phyloP scores from a whole-genome alignment of 2,888 invertebrate genomes.

The Cerceris ruficornis region DNA sequence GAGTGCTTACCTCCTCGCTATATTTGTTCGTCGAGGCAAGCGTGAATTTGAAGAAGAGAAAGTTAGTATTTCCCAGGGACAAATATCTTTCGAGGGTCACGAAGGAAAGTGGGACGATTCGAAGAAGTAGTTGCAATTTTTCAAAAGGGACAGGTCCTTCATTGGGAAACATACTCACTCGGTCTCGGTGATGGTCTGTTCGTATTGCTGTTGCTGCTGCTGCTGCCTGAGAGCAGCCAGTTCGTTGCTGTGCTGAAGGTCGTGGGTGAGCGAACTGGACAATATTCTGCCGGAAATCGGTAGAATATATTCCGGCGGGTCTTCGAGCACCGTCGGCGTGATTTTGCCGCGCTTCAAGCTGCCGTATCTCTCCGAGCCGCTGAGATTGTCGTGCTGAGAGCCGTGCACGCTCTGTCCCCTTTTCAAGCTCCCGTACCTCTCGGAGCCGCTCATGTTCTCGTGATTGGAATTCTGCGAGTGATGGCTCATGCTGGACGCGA shows the following conservation, averaged over 20 bases:
- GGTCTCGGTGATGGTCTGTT: conserved; percentile 79
- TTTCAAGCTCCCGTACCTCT: conserved; percentile 78
- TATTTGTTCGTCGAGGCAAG: conserved; percentile 69
- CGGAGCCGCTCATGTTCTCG: conserved; percentile 76
- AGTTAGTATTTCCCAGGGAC: conserved; percentile 71
- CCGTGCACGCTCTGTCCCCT: conserved; percentile 77
- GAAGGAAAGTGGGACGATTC: conserved; percentile 11
- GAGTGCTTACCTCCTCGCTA: conserved; percentile 78
- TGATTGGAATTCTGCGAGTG: conserved; percentile 79
- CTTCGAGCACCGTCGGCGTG: conserved; percentile 74
- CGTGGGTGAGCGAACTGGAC: conserved; percentile 77
- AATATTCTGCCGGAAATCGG: conserved; percentile 79
- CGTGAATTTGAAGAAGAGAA: conserved; percentile 71
- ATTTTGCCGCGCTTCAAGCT: conserved; percentile 79
- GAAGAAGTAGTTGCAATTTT: background rate
- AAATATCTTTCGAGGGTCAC: conserved; percentile 54
- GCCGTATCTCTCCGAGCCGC: conserved; percentile 76
- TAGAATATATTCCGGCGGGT: conserved; percentile 77
- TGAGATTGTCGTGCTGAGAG: conserved; percentile 78
- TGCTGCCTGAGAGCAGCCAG: conserved; percentile 76
- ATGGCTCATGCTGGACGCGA: conserved; percentile 79
- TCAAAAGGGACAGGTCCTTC: too few species aligned
- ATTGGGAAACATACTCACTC: conserved; percentile 67
- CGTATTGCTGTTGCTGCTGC: conserved; percentile 74
- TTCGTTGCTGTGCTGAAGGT: conserved; percentile 79